Evolutionary conservation across 2,888 invertebrate species (phyloP), one percentile per base, ranked within the genome.

Genomic region (Hemicrepidius hirtus): DNA sequence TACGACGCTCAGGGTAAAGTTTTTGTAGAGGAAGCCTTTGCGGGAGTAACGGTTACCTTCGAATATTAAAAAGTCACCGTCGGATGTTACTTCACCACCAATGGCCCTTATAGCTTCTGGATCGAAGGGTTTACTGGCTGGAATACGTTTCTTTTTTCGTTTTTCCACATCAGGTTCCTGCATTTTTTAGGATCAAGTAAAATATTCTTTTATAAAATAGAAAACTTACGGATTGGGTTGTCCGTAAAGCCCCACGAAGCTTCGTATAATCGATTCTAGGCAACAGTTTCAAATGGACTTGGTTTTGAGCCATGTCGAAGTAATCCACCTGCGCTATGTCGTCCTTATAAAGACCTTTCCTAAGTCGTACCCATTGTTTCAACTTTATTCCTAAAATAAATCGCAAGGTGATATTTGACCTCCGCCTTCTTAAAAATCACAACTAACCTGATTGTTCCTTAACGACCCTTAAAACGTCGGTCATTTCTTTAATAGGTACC

Each of bases 401-500:
- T 32, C 32, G 9, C 9, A 32, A 18, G n/a, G n/a, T n/a, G n/a
- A n/a, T n/a, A n/a, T n/a, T n/a, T n/a, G n/a, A n/a, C n/a, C n/a
- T n/a, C n/a, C n/a, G n/a, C n/a, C n/a, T n/a, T n/a, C n/a, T n/a
- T 28, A 28, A 9, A 32, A 32, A 32, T 32, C 32, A 6, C 9
- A 32, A 18, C 37, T 2, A 73, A 82, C 95, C 95, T 0, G 96
- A 94, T 83, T 97, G 97, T 82, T 98, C 98, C 84, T 98, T 99
- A 0, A 99, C 97, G 0, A 99, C 99, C 78, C 97, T 90, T 32
- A 99, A 87, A 0, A 99, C 98, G 87, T 99, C 99, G 0, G 99
- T 98, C 99, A 99, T 99, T 88, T 99, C 99, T 82, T 97, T 98
- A 76, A 99, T 99, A 0, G 99, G 99, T 0, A 99, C 99, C 99